A percentile compares a stretch with the other conserved stretches of the same genome.
Evolutionary conservation across 1,140 invertebrate genomes (phyloP).

Genomic region (Anadara kagoshimensis): DNA sequence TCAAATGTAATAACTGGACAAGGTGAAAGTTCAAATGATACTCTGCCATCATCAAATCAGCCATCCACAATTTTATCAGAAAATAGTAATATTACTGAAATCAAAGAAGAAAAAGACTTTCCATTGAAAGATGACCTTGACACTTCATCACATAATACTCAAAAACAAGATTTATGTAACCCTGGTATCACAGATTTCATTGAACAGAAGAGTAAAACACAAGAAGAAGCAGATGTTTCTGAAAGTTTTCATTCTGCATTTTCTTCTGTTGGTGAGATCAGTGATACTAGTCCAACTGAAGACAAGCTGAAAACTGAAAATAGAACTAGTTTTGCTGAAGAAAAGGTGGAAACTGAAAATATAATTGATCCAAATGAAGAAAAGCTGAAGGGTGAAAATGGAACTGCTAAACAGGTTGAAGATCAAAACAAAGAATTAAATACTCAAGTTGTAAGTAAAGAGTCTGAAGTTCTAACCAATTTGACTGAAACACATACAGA

Average conservation of each 20-base stretch:
- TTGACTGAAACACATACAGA: background rate
- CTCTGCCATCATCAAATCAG: too few species aligned
- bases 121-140: too few species aligned
- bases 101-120: too few species aligned
- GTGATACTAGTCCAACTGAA: background rate
- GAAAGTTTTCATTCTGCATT: background rate
- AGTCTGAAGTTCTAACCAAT: background rate
- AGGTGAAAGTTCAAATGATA: too few species aligned
- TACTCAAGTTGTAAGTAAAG: background rate
- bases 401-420: background rate
- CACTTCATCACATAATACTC: too few species aligned
- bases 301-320: background rate
- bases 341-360: background rate
- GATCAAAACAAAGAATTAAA: background rate
- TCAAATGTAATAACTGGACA: too few species aligned
- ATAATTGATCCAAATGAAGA: background rate
- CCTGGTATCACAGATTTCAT: too few species aligned
- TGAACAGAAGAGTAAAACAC: too few species aligned
- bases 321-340: background rate
- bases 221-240: constrained; percentile 1
- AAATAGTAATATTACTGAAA: too few species aligned
- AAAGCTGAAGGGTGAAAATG: too few species aligned
- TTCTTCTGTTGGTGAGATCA: background rate
- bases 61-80: too few species aligned
- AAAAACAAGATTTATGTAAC: too few species aligned